Evolutionary conservation across 2,113 vertebrate genomes (phyloP), one percentile per base, ranked within the genome.

Genomic region (Nycticorax nycticorax): DNA sequence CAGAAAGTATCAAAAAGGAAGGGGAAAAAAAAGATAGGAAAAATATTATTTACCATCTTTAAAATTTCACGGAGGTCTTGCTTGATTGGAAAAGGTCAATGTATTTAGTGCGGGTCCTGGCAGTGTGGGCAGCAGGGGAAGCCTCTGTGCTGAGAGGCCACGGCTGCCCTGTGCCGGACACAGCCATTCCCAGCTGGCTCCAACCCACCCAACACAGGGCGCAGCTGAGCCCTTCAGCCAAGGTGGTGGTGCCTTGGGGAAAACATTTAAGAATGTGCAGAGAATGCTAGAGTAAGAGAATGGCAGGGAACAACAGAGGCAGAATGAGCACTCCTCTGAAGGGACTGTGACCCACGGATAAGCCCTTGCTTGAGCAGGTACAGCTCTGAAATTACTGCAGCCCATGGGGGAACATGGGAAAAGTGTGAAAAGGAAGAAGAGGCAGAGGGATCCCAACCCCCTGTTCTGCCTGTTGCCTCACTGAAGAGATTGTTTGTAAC

Each of bases 241-340:
- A 4, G 9, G 4, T 5, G 3, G 6, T 12, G 21, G 16, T 1
- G 1, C 35, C 35, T 13, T 2, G 0, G 14, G 43, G n/a, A 24
- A 4, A n/a, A 18, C 0, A 3, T 10, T n/a, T 30, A 16, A 41
- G 8, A 43, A 32, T 35, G 8, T 13, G 32, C 3, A 45, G 17
- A 32, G 60, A 52, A 52, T 30, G 5, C 24, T 67, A 18, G 3
- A 14, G 14, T 48, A 24, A 41, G 19, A 47, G 28, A 56, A 23
- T 15, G 28, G 22, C 4, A 27, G 12, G 12, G 9, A 59, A 23
- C 5, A 37, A 22, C 5, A 48, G 45, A 59, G 32, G 4, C 12
- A 55, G 43, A 60, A 8, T 9, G 48, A 88, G 15, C 18, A 7
- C 9, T n/a, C 12, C 9, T 67, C 18, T 71, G 39, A 60, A 55